A percentile compares a stretch with the other conserved stretches of the same genome.
phyloP scores from a whole-genome alignment of 2,797 vertebrate genomes.

The Peromyscus aztecus region DNA sequence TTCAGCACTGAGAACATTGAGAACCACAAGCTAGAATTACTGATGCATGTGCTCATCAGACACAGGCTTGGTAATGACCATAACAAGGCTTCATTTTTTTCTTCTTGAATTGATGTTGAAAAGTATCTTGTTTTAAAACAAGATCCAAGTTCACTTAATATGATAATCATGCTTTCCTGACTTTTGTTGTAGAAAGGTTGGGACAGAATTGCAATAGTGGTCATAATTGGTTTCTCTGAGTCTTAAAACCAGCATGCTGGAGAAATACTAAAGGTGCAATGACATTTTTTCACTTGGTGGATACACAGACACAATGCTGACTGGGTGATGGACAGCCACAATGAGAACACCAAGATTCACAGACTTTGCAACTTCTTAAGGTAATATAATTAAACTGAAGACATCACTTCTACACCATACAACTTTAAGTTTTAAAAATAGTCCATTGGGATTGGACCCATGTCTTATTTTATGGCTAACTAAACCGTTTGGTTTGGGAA shows the following conservation, averaged over 20 bases:
- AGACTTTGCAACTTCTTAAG: background rate
- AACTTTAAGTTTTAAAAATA: background rate
- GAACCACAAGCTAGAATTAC: background rate
- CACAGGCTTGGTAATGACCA: background rate
- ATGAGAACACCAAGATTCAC: background rate
- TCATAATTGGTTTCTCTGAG: constrained; percentile 23
- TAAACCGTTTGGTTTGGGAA: background rate
- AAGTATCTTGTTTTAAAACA: constrained; percentile 60
- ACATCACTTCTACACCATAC: background rate
- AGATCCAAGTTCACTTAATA: constrained; percentile 26
- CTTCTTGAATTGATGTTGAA: background rate
- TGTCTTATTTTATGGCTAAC: background rate
- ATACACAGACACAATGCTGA: background rate
- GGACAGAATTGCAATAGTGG: background rate
- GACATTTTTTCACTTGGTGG: background rate
- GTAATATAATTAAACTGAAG: background rate
- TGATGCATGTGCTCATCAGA: background rate
- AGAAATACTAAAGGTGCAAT: background rate
- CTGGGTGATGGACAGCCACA: background rate
- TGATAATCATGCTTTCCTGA: constrained; percentile 12
- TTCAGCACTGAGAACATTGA: background rate
- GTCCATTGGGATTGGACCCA: background rate
- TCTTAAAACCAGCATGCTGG: constrained; percentile 3
- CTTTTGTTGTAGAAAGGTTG: background rate
- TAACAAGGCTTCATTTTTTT: background rate